Percentiles rank a stretch among this genome's conserved stretches.
phyloP scores from a whole-genome alignment of 2,797 vertebrate genomes.

The Gobionotothen gibberifrons region DNA sequence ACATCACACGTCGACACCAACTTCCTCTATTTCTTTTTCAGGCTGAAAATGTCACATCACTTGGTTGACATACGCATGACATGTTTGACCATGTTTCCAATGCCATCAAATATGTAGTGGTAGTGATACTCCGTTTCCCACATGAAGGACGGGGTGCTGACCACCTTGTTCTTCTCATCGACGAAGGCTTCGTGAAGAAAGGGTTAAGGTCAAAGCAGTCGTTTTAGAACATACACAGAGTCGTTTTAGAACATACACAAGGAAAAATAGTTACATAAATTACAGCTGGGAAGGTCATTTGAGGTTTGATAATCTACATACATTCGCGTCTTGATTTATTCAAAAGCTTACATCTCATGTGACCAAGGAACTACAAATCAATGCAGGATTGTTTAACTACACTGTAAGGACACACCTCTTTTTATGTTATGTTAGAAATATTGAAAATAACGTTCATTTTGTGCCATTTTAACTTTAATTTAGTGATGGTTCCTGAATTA shows the following conservation, averaged over 20 bases:
- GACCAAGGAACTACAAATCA: no score
- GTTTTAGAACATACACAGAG: neutral
- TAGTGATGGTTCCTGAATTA: no score
- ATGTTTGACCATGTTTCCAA: slow-evolving; percentile 85
- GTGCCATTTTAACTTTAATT: no score
- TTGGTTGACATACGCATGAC: slow-evolving; percentile 81
- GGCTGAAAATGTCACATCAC: slow-evolving; percentile 49
- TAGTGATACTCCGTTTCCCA: slow-evolving; percentile 84
- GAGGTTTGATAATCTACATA: no score
- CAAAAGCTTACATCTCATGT: no score
- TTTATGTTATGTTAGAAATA: no score
- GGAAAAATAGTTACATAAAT: neutral
- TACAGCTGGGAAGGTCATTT: no score
- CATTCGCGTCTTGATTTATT: no score
- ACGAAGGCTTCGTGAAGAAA: slow-evolving; percentile 76
- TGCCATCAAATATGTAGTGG: slow-evolving; percentile 84
- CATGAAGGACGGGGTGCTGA: slow-evolving; percentile 84
- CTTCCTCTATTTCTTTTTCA: slow-evolving; percentile 34
- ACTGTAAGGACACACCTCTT: no score
- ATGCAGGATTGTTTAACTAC: no score
- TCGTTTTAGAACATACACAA: neutral
- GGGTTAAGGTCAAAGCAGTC: slow-evolving; percentile 62
- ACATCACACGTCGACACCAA: slow-evolving; percentile 1
- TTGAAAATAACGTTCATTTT: no score
- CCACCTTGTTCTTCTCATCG: slow-evolving; percentile 85